Percentiles rank a stretch among this genome's conserved stretches.
These are phyloP conservation scores for Allobates femoralis DNA, from an alignment of 2,797 vertebrate species.

Conservation along the genomic window DNA sequence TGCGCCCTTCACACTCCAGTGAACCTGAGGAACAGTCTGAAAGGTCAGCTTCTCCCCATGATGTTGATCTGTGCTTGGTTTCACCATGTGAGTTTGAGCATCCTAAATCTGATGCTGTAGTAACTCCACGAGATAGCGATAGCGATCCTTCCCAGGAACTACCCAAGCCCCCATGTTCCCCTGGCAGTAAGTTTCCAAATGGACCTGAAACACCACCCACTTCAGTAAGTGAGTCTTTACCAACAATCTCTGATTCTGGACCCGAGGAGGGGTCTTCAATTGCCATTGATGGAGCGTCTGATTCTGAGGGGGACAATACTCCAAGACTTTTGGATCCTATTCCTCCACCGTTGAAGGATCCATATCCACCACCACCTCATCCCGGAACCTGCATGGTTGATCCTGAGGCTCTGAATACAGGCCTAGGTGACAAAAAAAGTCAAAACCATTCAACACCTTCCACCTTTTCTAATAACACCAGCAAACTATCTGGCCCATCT, in stretches of 20 bases:
- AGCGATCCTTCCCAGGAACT: constrained; percentile 82
- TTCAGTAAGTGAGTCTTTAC: constrained; percentile 83
- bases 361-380: constrained; percentile 82
- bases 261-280: constrained; percentile 81
- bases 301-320: constrained; percentile 83
- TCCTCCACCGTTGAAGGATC: constrained; percentile 82
- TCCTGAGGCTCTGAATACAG: constrained; percentile 72
- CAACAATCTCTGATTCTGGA: constrained; percentile 80
- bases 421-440: constrained; percentile 66
- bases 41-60: constrained; percentile 77
- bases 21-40: constrained; percentile 69
- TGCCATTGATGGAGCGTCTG: constrained; percentile 78
- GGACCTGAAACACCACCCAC: constrained; percentile 82
- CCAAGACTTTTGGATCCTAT: constrained; percentile 77
- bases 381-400: constrained; percentile 90
- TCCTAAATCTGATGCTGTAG: constrained; percentile 71
- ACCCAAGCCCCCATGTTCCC: constrained; percentile 58
- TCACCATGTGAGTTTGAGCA: constrained; percentile 94
- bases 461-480: background rate
- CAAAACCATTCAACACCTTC: rapidly evolving
- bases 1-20: constrained; percentile 73
- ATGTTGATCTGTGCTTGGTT: constrained; percentile 92
- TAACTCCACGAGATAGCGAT: constrained; percentile 74
- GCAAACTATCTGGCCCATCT: constrained; percentile 71
- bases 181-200: constrained; percentile 61